Base-by-base conservation (phyloP, 1,140 invertebrate genomes). In the Bombus soroeensis region DNA sequence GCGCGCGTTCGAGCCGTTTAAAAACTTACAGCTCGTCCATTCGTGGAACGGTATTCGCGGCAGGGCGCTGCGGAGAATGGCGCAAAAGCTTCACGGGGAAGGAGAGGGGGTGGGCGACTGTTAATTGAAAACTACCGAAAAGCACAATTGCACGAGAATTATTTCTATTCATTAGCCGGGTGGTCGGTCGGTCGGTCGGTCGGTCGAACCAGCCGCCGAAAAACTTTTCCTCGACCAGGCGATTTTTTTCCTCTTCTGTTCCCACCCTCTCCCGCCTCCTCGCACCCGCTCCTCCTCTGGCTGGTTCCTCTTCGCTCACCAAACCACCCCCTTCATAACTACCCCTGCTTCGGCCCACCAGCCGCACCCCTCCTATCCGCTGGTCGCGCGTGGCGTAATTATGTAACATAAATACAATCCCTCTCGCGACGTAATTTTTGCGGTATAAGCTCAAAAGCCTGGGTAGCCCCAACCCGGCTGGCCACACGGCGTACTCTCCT, bases 51-150 rank as follows among this genome's bases (percentile, higher is more conserved):
- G 83, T 74, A 85, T 70, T 74, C 68, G 83, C 15, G 74, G 76
- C 64, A 72, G 83, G 74, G 79, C 74, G n/a, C 25, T 81, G 81
- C 72, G 79, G 62, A 76, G 83, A 85, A 85, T 85, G 72, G 85
- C 72, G 85, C 47, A 76, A 81, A 83, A 68, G 87, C 81, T 62
- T 43, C 57, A 80, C 39, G 71, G n/a, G 4, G 22, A 57, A 28
- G 22, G 62, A 22, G 83, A 68, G 77, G 77, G 87, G 79, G 39
- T 86, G 43, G 78, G 81, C 88, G 79, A 82, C 90, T 93, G 93
- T 95, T 95, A 95, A 95, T 95, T 95, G 94, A 95, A 95, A 95
- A 95, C 94, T 95, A 95, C 93, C 94, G 90, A 95, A 95, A 95
- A 94, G 94, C 94, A 94, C 93, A 94, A 95, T 94, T 95, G 92